Base-by-base conservation (phyloP, 2,113 vertebrate species). In the Sorex fumeus region DNA sequence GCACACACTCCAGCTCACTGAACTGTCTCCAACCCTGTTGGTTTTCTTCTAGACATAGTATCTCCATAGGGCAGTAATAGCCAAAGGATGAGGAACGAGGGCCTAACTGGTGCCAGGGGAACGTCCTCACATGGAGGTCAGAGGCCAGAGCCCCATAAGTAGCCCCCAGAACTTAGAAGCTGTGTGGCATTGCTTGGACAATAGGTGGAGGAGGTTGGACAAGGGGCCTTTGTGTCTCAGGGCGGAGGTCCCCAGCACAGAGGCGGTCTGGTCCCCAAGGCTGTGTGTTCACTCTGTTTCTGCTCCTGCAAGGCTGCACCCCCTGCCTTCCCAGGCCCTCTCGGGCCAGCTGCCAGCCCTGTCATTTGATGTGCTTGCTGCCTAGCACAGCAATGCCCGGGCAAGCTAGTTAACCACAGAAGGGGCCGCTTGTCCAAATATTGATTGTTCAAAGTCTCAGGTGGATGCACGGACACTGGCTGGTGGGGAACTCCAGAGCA, bases 181-280 rank as follows among this genome's bases (percentile, higher is more conserved):
- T 72, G 10, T 32, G n/a, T 53, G 53, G 28, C 45, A n/a, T 64
- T 30, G 47, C 30, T 27, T n/a, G 72, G 66, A 90, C 32, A 92
- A 53, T 7, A 91, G 57, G 36, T 30, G 16, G 36, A 84, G 76
- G 71, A 86, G 47, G 40, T 47, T 70, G 32, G 76, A 95, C 91
- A 95, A 95, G 76, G 40, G n/a, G n/a, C 83, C 86, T 97, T 93
- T 93, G 88, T 94, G 36, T 84, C 30, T 83, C 34, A 71, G 36
- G 74, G 72, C 11, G 0, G 40, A 82, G 70, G 40, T 79, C 86
- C 78, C 80, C 32, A 34, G 43, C 32, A 74, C 70, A n/a, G 79
- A 72, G 88, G 86, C 0, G 0, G 83, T 47, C 84, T n/a, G 23
- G 32, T 9, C 36, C 67, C 53, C 47, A 45, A 92, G 53, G 32